A percentile compares a stretch with the other conserved stretches of the same genome.
phyloP scores from a whole-genome alignment of 2,113 vertebrate species.

The rat (Rattus norvegicus) region DNA sequence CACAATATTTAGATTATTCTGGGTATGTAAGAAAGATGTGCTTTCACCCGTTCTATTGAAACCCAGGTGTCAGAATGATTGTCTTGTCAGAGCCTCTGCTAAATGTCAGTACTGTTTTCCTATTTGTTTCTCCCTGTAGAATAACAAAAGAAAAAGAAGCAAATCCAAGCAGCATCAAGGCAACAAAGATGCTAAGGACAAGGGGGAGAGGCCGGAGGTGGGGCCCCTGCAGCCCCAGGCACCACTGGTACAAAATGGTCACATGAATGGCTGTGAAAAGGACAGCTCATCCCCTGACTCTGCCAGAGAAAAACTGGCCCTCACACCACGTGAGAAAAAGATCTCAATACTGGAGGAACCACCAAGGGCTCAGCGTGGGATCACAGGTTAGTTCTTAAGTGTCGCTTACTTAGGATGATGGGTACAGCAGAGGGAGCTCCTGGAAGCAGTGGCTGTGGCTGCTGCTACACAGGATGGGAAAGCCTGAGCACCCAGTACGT shows the following conservation, averaged over 20 bases:
- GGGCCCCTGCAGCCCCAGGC: conserved; percentile 69
- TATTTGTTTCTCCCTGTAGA: conserved; percentile 78
- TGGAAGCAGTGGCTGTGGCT: background rate
- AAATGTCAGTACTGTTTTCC: conserved; percentile 31
- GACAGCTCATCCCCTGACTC: conserved; percentile 77
- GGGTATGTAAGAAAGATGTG: conserved; percentile 6
- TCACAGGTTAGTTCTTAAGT: conserved; percentile 83
- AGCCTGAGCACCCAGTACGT: background rate
- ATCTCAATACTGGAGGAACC: conserved; percentile 69
- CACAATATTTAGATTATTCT: conserved; percentile 24
- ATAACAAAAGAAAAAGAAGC: conserved; percentile 89
- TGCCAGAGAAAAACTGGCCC: conserved; percentile 76
- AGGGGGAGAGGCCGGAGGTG: conserved; percentile 77
- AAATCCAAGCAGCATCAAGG: conserved; percentile 88
- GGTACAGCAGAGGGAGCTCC: background rate
- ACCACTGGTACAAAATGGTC: conserved; percentile 68
- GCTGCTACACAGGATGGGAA: background rate
- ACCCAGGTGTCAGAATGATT: background rate
- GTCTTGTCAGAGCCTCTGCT: background rate
- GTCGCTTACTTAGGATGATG: background rate
- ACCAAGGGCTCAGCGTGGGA: conserved; percentile 32
- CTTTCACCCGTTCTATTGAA: conserved; percentile 2
- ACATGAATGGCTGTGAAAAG: conserved; percentile 77
- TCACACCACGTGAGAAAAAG: conserved; percentile 75
- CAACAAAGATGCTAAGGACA: conserved; percentile 86